Percentiles rank a stretch among this genome's conserved stretches.
Evolutionary conservation across 2,797 vertebrate genomes (phyloP).

Genomic region (Chromobotia macracanthus): DNA sequence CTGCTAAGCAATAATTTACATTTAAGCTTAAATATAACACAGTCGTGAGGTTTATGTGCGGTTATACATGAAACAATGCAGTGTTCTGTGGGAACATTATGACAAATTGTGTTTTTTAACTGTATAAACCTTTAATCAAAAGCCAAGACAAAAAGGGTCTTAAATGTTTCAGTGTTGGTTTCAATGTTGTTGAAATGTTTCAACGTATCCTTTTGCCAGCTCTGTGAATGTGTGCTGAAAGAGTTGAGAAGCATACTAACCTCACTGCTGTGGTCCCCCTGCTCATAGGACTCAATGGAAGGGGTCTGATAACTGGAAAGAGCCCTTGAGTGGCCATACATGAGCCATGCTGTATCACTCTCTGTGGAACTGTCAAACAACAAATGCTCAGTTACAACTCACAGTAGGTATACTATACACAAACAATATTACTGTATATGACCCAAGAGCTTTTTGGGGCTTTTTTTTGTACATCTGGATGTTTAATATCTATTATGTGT

Average conservation of each 20-base stretch:
- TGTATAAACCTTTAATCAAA: not conserved
- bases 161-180: not conserved
- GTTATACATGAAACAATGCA: too few species aligned
- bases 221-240: slow-evolving; percentile 21
- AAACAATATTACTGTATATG: too few species aligned
- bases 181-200: not conserved
- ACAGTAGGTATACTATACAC: too few species aligned
- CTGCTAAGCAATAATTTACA: too few species aligned
- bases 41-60: too few species aligned
- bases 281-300: slow-evolving; percentile 90
- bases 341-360: slow-evolving; percentile 94
- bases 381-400: slow-evolving; percentile 1
- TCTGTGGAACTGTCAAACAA: slow-evolving; percentile 82
- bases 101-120: too few species aligned
- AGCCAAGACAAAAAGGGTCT: not conserved
- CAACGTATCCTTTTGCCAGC: slow-evolving; percentile 27
- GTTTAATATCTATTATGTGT: not conserved
- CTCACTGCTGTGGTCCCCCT: slow-evolving; percentile 88
- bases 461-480: not conserved
- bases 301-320: slow-evolving; percentile 90
- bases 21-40: too few species aligned
- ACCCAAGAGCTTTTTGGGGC: not conserved
- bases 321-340: slow-evolving; percentile 90
- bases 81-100: too few species aligned
- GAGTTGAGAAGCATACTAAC: slow-evolving; percentile 70